These are phyloP conservation scores for Pelusios castaneus DNA, from an alignment of 2,113 vertebrate genomes.

Conservation along the genomic window DNA sequence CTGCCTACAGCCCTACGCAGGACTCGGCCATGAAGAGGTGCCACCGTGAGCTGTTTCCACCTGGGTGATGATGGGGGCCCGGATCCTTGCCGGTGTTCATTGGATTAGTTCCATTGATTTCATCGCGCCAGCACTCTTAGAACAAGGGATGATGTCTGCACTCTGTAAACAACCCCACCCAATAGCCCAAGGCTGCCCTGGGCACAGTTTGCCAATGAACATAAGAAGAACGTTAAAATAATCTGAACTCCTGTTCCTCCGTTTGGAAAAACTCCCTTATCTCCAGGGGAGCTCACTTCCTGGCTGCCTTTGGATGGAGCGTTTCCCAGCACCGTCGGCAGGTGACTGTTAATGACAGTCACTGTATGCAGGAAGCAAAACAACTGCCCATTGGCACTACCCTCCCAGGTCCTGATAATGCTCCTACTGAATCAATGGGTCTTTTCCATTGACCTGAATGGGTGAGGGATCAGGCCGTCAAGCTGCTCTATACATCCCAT, in stretches of 20 bases:
- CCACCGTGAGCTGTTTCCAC: background rate
- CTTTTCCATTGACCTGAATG: background rate
- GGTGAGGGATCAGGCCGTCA: background rate
- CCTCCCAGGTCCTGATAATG: constrained; percentile 32
- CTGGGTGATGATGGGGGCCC: background rate
- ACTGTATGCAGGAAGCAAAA: constrained; percentile 66
- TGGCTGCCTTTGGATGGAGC: constrained; percentile 41
- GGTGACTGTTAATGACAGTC: too few relatives aligned
- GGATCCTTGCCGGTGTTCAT: background rate
- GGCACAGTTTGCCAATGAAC: background rate
- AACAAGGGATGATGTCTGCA: background rate
- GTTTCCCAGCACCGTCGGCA: constrained; percentile 33
- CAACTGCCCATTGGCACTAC: constrained; percentile 46
- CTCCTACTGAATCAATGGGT: background rate
- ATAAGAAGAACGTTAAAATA: constrained; percentile 20
- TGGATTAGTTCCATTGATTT: background rate
- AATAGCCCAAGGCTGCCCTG: background rate
- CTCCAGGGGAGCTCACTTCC: background rate
- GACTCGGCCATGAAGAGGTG: background rate
- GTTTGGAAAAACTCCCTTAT: background rate
- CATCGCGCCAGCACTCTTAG: background rate
- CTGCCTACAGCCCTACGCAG: background rate
- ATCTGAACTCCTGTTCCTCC: background rate
- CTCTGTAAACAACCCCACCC: background rate
- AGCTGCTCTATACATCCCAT: background rate